Evolutionary conservation across 2,113 vertebrate species (phyloP), one percentile per base, ranked within the genome.

Genomic region (Oncorhynchus keta): DNA sequence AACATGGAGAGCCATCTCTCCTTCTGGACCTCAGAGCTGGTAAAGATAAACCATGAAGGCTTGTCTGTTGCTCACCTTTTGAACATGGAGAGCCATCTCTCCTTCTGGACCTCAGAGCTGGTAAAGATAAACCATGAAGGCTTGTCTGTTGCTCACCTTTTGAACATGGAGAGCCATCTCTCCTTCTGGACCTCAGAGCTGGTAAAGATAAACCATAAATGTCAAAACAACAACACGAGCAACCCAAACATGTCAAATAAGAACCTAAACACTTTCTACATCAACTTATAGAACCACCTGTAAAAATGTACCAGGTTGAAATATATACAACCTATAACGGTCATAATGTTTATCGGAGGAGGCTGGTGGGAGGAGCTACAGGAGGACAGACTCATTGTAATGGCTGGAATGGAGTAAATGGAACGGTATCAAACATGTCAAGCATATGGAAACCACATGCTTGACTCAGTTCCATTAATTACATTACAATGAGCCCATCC

Each of bases 21-120:
- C 73, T 96, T 98, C 83, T 95, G 94, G 59, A 97, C 97, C 59
- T 93, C 81, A 74, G 95, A 96, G 87, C 98, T 99, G 80, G 66
- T 9, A 68, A 16, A 67, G 16, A 32, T 5, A 30, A 20, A n/a
- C n/a, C n/a, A n/a, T 14, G 16, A 9, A 0, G 30, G 62, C 7
- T 26, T 48, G 7, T 61, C 13, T 24, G 62, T 22, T 16, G 9
- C 62, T 76, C 94, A 99, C 98, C 96, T 98, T 89, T 97, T 95
- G 68, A 99, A 92, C 75, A 95, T 90, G 39, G 93, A 92, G 1
- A 97, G 89, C 98, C 98, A 99, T 14, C 80, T 95, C 68, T 98
- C 97, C 73, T 96, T 98, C 83, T 95, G 94, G 59, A 97, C 97
- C 59, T 93, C 81, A 74, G 95, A 96, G 87, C 98, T 99, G 80